phyloP scores from a whole-genome alignment of 2,797 vertebrate genomes.

The Bovichtus diacanthus region DNA sequence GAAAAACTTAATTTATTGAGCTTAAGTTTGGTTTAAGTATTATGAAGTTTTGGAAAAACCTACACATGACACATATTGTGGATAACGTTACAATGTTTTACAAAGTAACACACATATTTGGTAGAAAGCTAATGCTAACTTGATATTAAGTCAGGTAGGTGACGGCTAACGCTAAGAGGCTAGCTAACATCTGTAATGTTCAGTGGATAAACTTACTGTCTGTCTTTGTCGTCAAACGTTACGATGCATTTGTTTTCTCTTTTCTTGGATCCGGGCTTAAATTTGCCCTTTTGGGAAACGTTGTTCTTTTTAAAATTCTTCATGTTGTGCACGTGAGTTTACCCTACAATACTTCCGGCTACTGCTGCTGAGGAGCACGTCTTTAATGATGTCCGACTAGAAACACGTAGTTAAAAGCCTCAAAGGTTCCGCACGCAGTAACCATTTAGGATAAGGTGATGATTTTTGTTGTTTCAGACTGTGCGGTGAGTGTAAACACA shows the following conservation, averaged over 20 bases:
- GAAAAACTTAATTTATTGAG: not conserved
- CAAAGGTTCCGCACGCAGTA: slow-evolving; percentile 1
- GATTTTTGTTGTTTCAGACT: not conserved
- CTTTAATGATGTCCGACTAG: slow-evolving; percentile 47
- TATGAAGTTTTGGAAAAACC: too few relatives aligned
- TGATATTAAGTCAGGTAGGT: not conserved
- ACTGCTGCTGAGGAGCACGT: not conserved
- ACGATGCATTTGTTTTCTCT: slow-evolving; percentile 81
- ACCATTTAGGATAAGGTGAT: not conserved
- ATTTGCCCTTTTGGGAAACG: slow-evolving; percentile 47
- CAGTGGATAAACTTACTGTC: slow-evolving; percentile 77
- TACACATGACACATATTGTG: not conserved
- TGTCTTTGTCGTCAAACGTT: slow-evolving; percentile 81
- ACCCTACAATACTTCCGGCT: slow-evolving; percentile 2
- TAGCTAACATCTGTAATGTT: not conserved
- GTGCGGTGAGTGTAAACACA: not conserved
- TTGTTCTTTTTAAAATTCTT: slow-evolving; percentile 64
- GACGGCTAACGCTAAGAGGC: slow-evolving; percentile 5
- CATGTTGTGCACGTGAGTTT: slow-evolving; percentile 77
- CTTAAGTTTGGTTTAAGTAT: not conserved
- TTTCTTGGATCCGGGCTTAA: slow-evolving; percentile 77
- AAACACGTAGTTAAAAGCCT: not conserved
- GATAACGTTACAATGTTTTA: not conserved
- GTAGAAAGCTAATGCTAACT: not conserved
- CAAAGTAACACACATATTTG: not conserved